Evolutionary conservation across 2,888 invertebrate genomes (phyloP).

Genomic region (Diabrotica balteata): DNA sequence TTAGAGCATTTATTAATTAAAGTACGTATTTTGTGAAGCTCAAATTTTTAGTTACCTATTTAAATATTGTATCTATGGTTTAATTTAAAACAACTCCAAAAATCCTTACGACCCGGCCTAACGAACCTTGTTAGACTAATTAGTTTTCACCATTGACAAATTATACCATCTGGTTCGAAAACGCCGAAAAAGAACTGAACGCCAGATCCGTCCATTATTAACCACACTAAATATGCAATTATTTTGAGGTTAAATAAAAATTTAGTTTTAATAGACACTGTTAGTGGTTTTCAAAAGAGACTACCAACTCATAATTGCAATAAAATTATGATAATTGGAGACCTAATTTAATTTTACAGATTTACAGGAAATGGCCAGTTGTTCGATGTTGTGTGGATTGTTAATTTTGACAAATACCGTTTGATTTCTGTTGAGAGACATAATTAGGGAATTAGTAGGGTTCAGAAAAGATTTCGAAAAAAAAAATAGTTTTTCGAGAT

Average conservation of each 20-base stretch:
- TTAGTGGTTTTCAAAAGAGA: constrained; percentile 21
- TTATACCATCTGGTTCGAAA: constrained; percentile 18
- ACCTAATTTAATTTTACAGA: not conserved
- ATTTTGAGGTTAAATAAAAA: constrained; percentile 27
- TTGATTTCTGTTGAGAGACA: no score
- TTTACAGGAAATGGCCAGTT: no score
- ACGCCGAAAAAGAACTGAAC: constrained; percentile 14
- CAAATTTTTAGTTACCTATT: no score
- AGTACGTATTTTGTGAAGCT: no score
- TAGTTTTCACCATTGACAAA: constrained; percentile 10
- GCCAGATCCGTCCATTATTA: constrained; percentile 16
- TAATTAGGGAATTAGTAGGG: no score
- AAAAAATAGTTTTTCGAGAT: no score
- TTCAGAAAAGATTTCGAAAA: no score
- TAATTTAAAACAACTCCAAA: no score
- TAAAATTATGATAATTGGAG: constrained; percentile 19
- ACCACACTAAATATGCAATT: constrained; percentile 21
- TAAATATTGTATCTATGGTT: no score
- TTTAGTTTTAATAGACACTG: constrained; percentile 20
- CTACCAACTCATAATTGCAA: constrained; percentile 14
- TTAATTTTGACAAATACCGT: no score
- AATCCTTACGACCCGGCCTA: not conserved
- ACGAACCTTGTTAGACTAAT: constrained; percentile 5
- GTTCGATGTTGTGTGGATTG: no score
- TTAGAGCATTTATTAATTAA: no score